Base-by-base conservation (phyloP, 1,140 invertebrate species). In the Apis florea region DNA sequence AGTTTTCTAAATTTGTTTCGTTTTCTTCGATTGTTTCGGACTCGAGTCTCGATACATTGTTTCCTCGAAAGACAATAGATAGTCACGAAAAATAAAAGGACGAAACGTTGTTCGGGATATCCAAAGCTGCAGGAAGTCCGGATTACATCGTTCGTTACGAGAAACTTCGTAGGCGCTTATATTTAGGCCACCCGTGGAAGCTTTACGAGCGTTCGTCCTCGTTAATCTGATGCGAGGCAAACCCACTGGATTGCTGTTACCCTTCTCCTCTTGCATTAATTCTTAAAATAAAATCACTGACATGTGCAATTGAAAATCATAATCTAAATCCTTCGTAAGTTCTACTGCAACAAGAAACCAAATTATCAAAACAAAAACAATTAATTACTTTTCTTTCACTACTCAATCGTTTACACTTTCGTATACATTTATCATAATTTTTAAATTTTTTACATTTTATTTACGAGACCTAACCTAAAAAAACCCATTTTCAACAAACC, bases 141-240 rank as follows among this genome's bases (percentile, higher is more conserved):
- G 83, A 89, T 88, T 85, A 84, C 82, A 80, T 58, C 53, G 76
- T 72, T 69, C 83, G 70, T 83, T 82, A 84, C 58, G 77, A 79
- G 77, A 83, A 77, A 67, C 71, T 77, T 85, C 84, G 84, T 84
- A 80, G 84, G 72, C 88, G 90, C 89, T 90, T 91, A 91, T 92
- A 91, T 91, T 92, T 91, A 91, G 91, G 91, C 91, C 89, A 85
- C 89, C 88, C 82, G 90, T 86, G 84, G 84, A 78, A 90, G 88
- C 84, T 91, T 91, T 92, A 90, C 89, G 89, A 90, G 89, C 89
- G 63, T 83, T 82, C 89, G 90, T 88, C 82, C 86, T 89, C 89
- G 89, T 92, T 91, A 91, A 92, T 91, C 87, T 88, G 87, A 87
- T 85, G 79, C 81, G 88, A 83, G 81, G 85, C 82, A 69, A 75